Base-by-base conservation (phyloP, 1,140 invertebrate genomes). In the Ctenoplectra terminalis region DNA sequence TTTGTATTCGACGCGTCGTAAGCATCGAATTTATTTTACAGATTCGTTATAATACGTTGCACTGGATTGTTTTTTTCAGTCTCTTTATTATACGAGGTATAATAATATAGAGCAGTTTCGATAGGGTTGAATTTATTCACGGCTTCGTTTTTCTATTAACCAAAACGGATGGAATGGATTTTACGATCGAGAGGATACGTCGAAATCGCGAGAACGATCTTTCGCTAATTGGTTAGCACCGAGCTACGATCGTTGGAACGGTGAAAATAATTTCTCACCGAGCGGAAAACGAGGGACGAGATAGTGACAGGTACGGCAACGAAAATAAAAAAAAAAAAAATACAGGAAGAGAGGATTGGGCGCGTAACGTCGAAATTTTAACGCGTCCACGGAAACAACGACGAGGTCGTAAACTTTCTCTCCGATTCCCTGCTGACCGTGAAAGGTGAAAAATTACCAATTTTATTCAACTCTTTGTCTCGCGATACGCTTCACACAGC, bases 381-480 rank as follows among this genome's bases (percentile, higher is more conserved):
- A 60, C 29, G 71, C 23, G 29, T 11, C 26, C 56, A 9, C 26
- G 37, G 13, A 74, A 61, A 6, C 40, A 63, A 63, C 58, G 56
- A 17, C 43, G 43, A 37, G 31, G 43, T 75, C 58, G 60, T 75
- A 75, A 75, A 75, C 40, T 64, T 75, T n/a, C n/a, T n/a, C n/a
- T n/a, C n/a, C 58, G 58, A 63, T 50, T 37, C 60, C 29, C 11
- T 31, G 15, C 17, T n/a, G 15, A 43, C 43, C 31, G 43, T 15
- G 17, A 50, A 63, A 50, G 58, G 20, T 75, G 72, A 64, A 75
- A 64, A 64, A 75, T 63, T 40, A 75, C 43, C 46, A 23, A 26
- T 50, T 11, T 43, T 46, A 37, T 26, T 7, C 67, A 20, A 52
- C 67, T 13, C 29, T 61, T 61, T 37, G 34, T 40, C 20, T 34